Conservation (phyloP, 2,113 vertebrate species). For the Otis tarda region DNA sequence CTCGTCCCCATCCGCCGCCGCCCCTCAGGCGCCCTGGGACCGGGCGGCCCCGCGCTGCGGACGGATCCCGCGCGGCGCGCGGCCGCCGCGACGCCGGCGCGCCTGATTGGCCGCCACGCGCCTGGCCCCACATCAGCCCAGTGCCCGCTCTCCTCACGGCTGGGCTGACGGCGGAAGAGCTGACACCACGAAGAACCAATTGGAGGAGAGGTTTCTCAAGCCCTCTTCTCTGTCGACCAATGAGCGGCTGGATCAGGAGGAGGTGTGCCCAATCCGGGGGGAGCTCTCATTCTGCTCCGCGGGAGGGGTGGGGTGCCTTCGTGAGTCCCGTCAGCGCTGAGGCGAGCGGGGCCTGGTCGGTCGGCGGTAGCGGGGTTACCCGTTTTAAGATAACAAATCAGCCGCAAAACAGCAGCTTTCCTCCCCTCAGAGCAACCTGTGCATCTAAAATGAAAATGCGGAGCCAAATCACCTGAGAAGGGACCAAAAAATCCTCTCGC, state of each 20-base stretch:
- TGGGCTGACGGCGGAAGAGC: not conserved
- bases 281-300: not conserved
- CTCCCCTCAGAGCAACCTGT: not conserved
- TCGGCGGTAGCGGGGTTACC: rapidly evolving
- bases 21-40: not conserved
- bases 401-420: not conserved
- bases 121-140: conserved; percentile 89
- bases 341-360: rapidly evolving
- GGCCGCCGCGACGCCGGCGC: not conserved
- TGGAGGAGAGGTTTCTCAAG: not conserved
- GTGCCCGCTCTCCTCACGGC: conserved; percentile 21
- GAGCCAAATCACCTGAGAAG: not conserved
- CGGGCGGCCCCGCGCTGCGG: conserved; percentile 37
- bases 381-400: not conserved
- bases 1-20: not conserved
- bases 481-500: not conserved
- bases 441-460: not conserved
- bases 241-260: not conserved
- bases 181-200: not conserved
- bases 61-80: conserved; percentile 60
- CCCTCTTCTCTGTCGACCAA: not conserved
- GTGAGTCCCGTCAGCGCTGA: not conserved
- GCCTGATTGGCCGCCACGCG: conserved; percentile 74
- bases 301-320: rapidly evolving
- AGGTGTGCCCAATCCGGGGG: conserved; percentile 68